Percentiles rank a stretch among this genome's conserved stretches.
Conservation (phyloP, 2,888 invertebrate species). For the Platypus cylindrus region DNA sequence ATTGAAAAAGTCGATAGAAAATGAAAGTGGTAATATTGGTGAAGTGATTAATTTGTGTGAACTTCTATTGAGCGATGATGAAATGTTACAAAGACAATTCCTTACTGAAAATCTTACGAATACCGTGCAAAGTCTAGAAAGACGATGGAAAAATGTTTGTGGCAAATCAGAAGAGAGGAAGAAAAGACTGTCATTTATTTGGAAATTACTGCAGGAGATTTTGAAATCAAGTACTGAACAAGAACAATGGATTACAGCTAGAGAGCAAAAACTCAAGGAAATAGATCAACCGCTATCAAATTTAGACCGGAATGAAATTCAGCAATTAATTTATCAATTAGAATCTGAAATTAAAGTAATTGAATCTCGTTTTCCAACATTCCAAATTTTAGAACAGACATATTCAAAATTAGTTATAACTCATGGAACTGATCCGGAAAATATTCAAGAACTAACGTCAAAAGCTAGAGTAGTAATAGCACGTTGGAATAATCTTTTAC, state of each 20-base stretch:
- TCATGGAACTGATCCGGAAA: conserved; percentile 54
- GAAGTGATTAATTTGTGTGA: conserved; percentile 71
- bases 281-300: conserved; percentile 48
- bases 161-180: conserved; percentile 59
- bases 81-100: conserved; percentile 57
- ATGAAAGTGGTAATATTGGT: conserved; percentile 63
- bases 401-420: conserved; percentile 57
- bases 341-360: conserved; percentile 43
- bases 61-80: conserved; percentile 59
- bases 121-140: conserved; percentile 59
- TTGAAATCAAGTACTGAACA: conserved; percentile 42
- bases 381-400: conserved; percentile 52
- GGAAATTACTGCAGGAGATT: conserved; percentile 49
- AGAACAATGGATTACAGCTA: conserved; percentile 48
- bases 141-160: conserved; percentile 68
- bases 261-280: conserved; percentile 47
- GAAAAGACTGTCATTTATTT: conserved; percentile 48
- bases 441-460: conserved; percentile 48
- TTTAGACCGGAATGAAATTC: conserved; percentile 43
- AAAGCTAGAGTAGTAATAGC: conserved; percentile 45
- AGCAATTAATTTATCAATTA: conserved; percentile 43
- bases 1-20: conserved; percentile 61
- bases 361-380: conserved; percentile 41
- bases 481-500: conserved; percentile 53
- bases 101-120: conserved; percentile 53